Conservation (phyloP, 2,113 vertebrate genomes). For the Lipophrys pholis region DNA sequence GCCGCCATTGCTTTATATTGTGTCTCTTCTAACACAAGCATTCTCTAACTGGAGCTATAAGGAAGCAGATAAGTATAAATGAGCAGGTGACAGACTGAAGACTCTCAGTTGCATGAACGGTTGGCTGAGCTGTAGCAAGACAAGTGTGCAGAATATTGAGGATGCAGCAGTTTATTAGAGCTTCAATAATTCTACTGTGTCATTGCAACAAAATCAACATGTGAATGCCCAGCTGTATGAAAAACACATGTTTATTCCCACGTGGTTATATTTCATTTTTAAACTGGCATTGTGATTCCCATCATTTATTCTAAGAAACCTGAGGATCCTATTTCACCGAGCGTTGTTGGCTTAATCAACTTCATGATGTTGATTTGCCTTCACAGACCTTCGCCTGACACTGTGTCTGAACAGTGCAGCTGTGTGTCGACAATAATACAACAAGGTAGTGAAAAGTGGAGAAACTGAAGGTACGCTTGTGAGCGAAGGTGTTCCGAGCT, state of each 20-base stretch:
- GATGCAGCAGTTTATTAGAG: no score
- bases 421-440: not conserved
- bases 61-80: not conserved
- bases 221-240: no score
- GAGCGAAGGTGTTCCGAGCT: not conserved
- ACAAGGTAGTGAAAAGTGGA: not conserved
- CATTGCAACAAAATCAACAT: not conserved
- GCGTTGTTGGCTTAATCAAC: conserved; percentile 10
- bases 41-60: not conserved
- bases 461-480: not conserved
- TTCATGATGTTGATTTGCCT: conserved; percentile 1
- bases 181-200: no score
- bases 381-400: conserved; percentile 6
- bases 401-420: not conserved
- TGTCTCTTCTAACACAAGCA: not conserved
- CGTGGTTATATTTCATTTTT: not conserved
- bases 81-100: not conserved
- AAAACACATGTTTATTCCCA: no score
- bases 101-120: not conserved
- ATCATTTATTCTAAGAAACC: not conserved
- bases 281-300: not conserved
- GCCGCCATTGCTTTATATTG: not conserved
- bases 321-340: not conserved
- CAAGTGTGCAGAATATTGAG: no score
- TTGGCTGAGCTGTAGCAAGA: not conserved